Evolutionary conservation across 2,113 vertebrate species (phyloP).

Genomic region (Solea solea): DNA sequence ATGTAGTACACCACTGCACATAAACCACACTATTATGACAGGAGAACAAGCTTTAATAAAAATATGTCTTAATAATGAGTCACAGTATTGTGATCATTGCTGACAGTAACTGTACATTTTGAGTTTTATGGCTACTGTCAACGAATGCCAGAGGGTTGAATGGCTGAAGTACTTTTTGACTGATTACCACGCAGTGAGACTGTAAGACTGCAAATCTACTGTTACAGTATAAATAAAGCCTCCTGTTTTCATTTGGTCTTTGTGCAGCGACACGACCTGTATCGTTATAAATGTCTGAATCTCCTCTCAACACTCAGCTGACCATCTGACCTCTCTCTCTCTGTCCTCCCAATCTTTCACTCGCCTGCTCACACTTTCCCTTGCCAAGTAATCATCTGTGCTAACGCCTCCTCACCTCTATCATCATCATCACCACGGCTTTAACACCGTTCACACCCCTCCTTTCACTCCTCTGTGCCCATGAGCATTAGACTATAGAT

Average conservation of each 20-base stretch:
- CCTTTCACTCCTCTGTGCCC: slow-evolving; percentile 7
- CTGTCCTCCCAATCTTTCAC: slow-evolving; percentile 17
- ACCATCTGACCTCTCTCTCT: slow-evolving; percentile 28
- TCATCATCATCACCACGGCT: slow-evolving; percentile 5
- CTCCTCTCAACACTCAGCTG: slow-evolving; percentile 14
- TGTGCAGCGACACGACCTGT: slow-evolving; percentile 7
- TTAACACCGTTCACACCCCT: slow-evolving; percentile 8
- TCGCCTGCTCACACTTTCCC: slow-evolving; percentile 15
- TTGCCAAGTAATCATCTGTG: slow-evolving; percentile 29
- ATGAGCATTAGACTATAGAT: slow-evolving; percentile 23
- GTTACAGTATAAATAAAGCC: slow-evolving; percentile 60
- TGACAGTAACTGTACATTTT: slow-evolving; percentile 15
- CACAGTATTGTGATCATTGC: slow-evolving; percentile 1
- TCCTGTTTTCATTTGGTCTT: slow-evolving; percentile 48
- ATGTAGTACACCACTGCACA: slow-evolving; percentile 22
- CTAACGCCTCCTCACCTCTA: slow-evolving; percentile 23
- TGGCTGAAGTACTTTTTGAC: slow-evolving; percentile 37
- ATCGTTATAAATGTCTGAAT: neutral
- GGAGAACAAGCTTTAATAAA: slow-evolving; percentile 32
- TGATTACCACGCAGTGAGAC: slow-evolving; percentile 52
- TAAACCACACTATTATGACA: slow-evolving; percentile 23
- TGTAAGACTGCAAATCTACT: slow-evolving; percentile 51
- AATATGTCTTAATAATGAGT: slow-evolving; percentile 35
- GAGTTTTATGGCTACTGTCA: slow-evolving; percentile 37
- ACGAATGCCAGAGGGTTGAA: slow-evolving; percentile 44